Percentiles rank a stretch among this genome's conserved stretches.
Conservation (phyloP, 2,888 invertebrate genomes). For the Diarsia brunnea region DNA sequence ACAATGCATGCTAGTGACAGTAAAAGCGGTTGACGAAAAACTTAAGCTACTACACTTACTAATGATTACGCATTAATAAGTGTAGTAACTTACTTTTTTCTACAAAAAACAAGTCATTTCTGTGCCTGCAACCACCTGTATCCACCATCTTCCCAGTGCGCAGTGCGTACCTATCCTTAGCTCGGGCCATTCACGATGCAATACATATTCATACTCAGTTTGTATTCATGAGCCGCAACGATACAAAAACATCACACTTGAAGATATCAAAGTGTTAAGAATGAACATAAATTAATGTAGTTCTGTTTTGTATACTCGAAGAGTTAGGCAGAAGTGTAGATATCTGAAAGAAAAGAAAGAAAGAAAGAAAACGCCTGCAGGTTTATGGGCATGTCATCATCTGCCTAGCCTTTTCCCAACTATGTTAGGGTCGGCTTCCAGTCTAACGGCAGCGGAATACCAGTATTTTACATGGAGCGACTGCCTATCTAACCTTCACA, state of each 20-base stretch:
- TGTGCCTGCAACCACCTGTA: too few relatives aligned
- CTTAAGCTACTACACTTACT: not conserved
- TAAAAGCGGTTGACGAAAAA: not conserved
- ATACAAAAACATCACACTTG: slow-evolving; percentile 55
- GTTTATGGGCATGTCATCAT: not conserved
- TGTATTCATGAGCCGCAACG: slow-evolving; percentile 64
- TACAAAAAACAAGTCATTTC: not conserved
- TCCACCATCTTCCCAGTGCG: not conserved
- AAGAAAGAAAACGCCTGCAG: not conserved
- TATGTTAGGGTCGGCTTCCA: too few relatives aligned
- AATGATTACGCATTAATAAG: too few relatives aligned
- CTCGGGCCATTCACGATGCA: slow-evolving; percentile 40
- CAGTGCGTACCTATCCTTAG: slow-evolving; percentile 21
- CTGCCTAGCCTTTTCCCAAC: too few relatives aligned
- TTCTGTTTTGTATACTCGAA: slow-evolving; percentile 3
- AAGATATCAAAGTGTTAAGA: slow-evolving; percentile 41
- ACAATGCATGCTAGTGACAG: not conserved
- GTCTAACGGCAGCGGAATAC: too few relatives aligned
- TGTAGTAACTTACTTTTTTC: not conserved
- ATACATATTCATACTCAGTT: slow-evolving; percentile 65
- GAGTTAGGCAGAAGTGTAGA: not conserved
- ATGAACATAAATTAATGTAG: slow-evolving; percentile 30
- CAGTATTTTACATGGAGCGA: too few relatives aligned
- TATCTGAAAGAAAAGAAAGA: too few relatives aligned
- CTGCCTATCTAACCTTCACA: too few relatives aligned